Conservation (phyloP, 2,113 vertebrate species). For the Clupea harengus region DNA sequence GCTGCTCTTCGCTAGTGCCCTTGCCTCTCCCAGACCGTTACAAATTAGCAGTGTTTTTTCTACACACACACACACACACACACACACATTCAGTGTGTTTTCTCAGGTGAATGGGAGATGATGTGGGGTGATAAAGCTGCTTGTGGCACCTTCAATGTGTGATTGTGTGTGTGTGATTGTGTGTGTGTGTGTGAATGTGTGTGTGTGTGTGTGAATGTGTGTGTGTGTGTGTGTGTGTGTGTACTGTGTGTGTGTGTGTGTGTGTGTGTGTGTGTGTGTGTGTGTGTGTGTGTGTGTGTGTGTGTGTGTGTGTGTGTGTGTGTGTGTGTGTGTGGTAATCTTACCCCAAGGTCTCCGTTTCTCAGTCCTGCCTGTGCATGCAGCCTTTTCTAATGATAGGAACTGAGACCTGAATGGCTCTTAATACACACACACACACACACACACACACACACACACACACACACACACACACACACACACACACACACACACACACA, state of each 20-base stretch:
- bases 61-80: too few relatives aligned
- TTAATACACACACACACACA: not conserved
- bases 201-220: not conserved
- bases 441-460: not conserved
- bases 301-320: not conserved
- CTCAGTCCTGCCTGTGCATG: not conserved
- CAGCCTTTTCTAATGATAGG: not conserved
- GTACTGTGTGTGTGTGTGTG: slow-evolving; percentile 21
- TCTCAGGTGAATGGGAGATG: slow-evolving; percentile 37
- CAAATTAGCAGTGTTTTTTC: slow-evolving; percentile 44
- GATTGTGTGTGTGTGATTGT: not conserved
- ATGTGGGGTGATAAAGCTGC: slow-evolving; percentile 22
- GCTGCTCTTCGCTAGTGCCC: not conserved
- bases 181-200: slow-evolving; percentile 21
- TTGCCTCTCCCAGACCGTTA: slow-evolving; percentile 35
- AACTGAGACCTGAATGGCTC: not conserved
- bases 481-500: too few relatives aligned
- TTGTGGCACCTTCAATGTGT: not conserved
- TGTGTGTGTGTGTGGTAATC: slow-evolving; percentile 11
- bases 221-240: too few relatives aligned
- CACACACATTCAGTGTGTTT: too few relatives aligned
- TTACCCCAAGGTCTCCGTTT: not conserved
- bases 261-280: slow-evolving; percentile 12
- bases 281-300: too few relatives aligned
- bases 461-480: too few relatives aligned